Base-by-base conservation (phyloP, 2,888 invertebrate species). In the Pandemis heparana region DNA sequence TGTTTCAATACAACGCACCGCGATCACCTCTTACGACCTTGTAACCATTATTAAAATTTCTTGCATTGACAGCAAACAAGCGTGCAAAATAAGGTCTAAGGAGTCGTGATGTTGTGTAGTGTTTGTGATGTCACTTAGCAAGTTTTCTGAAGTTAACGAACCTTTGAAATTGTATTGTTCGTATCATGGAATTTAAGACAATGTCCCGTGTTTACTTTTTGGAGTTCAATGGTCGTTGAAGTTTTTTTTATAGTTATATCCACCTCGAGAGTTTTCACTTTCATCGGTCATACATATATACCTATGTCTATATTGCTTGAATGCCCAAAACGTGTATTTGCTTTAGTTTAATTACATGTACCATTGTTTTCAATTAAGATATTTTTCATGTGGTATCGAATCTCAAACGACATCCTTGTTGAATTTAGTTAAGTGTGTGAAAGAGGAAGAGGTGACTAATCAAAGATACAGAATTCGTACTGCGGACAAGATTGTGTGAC, bases 251-350 rank as follows among this genome's bases (percentile, higher is more conserved):
- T 73, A 85, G 79, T 83, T 72, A 85, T 84, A 83, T 84, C 85
- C 83, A 87, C 84, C 79, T 84, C 82, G 56, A 56, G 61, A 77
- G 79, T 82, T 87, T 88, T 86, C 84, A 84, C 86, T 89, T 87
- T 87, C 82, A 79, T 64, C 48, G 51, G 65, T 51, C 63, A 63
- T 32, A 32, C 63, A 63, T 32, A 63, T 32, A 46, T 46, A 46
- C n/a, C 39, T 16, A 39, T 18, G 23, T 23, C 46, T 63, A 46
- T 14, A 14, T 12, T 41, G 16, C 41, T 46, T 46, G 23, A 43
- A 43, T 23, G 14, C 14, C 46, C 14, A 63, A 63, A 53, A 53
- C 9, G 18, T 9, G 6, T 1, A 51, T 14, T n/a, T 53, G 16
- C 12, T 46, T 60, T 60, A 38, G 0, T 60, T 60, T n/a, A 39